Evolutionary conservation across 2,888 invertebrate species (phyloP), one percentile per base, ranked within the genome.

Genomic region (Thereva nobilitata): DNA sequence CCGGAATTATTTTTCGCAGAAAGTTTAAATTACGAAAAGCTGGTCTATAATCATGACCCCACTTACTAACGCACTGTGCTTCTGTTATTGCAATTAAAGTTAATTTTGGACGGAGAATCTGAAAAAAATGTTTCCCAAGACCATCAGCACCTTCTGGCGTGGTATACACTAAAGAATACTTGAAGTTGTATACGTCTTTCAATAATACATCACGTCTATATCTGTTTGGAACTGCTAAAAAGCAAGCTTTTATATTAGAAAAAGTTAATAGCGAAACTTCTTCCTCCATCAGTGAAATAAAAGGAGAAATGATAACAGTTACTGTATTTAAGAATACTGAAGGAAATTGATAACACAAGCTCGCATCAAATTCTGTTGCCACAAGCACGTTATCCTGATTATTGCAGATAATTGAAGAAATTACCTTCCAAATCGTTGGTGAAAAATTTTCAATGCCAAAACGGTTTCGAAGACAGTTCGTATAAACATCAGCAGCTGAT

Each of bases 11-110:
- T 0, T 74, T 67, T 40, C 83, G 77, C 23, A 86, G 69, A 42
- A 74, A 69, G 1, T 79, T 80, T 8, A 86, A 76, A 59, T 78
- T 72, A 34, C 84, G 83, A 77, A 87, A 90, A 5, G 85, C 82
- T n/a, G 77, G 74, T 23, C 90, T 80, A 77, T 90, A 90, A 76
- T 90, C 89, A 76, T 89, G 88, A 0, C 90, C 90, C 90, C 90
- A 90, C 72, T 87, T 86, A 61, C 88, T 88, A 2, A 90, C 86
- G 78, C 90, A 90, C 75, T 90, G 90, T 4, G 90, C 89, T 77
- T 91, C 90, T 77, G 91, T 90, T 37, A 91, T 84, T 8, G 90
- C 90, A 57, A 91, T 82, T 64, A 89, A 74, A 2, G 79, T 76
- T 4, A 88, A 73, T 72, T 83, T 78, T 9, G 69, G 38, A 3